phyloP scores from a whole-genome alignment of 2,797 vertebrate species.

The Halcyon chelicuti region DNA sequence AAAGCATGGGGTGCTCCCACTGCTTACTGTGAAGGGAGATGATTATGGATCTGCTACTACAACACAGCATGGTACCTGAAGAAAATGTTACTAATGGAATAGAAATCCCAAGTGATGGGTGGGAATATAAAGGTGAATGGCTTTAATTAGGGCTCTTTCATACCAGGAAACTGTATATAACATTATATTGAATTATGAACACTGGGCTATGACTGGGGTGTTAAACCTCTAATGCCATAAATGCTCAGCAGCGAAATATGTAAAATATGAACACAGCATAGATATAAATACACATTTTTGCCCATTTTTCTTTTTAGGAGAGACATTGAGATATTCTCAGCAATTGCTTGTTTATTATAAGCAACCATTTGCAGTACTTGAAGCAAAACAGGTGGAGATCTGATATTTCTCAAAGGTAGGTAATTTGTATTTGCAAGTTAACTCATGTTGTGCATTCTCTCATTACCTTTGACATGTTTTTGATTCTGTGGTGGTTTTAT shows the following conservation, averaged over 20 bases:
- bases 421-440: neutral
- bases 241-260: neutral
- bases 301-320: neutral
- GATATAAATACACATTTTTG: neutral
- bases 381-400: neutral
- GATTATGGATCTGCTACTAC: neutral
- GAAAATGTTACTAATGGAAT: neutral
- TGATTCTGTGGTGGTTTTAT: neutral
- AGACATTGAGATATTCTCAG: neutral
- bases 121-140: neutral
- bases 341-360: neutral
- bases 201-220: accelerated
- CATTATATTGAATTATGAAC: neutral
- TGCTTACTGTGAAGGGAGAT: neutral
- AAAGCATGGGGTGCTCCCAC: neutral
- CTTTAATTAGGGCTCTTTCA: neutral
- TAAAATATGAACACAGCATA: neutral
- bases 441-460: neutral
- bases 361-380: neutral
- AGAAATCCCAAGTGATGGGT: neutral
- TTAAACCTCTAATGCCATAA: neutral
- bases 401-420: neutral
- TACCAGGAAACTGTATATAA: neutral
- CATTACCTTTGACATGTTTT: neutral
- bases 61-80: neutral